These are phyloP conservation scores for Sturnus vulgaris DNA, from an alignment of 2,113 vertebrate genomes.

Conservation along the genomic window DNA sequence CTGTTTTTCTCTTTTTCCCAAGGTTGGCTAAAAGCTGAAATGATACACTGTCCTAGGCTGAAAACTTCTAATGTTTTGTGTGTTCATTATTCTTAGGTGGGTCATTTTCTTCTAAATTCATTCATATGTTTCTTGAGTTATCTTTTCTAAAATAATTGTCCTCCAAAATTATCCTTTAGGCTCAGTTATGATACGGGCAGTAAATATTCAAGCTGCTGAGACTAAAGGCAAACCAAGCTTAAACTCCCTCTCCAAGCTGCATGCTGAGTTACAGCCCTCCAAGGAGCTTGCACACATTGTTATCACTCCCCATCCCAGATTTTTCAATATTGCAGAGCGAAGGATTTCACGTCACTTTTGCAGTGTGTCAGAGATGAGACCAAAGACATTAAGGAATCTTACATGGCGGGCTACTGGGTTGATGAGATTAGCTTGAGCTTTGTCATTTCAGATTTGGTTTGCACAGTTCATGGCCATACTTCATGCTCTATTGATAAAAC, in stretches of 20 bases:
- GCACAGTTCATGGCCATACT: background rate
- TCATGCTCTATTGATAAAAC: constrained; percentile 23
- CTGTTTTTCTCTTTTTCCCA: background rate
- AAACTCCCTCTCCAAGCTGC: background rate
- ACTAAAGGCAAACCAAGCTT: background rate
- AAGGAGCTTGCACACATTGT: background rate
- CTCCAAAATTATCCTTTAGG: background rate
- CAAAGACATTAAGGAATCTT: background rate
- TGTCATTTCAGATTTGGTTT: constrained; percentile 37
- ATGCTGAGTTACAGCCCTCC: background rate
- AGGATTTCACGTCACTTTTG: background rate
- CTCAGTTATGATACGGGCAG: background rate
- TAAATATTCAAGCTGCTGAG: background rate
- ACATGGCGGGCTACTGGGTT: background rate
- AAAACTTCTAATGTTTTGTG: background rate
- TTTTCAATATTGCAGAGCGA: background rate
- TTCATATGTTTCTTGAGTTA: background rate
- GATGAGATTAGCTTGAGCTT: background rate
- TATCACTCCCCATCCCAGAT: background rate
- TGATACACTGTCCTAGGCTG: no score
- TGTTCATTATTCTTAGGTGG: background rate
- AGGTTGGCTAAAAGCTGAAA: background rate
- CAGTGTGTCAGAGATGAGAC: background rate
- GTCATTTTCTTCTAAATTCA: background rate
- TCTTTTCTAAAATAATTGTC: background rate